Conservation (phyloP, 2,797 vertebrate genomes). For the Tapera naevia region DNA sequence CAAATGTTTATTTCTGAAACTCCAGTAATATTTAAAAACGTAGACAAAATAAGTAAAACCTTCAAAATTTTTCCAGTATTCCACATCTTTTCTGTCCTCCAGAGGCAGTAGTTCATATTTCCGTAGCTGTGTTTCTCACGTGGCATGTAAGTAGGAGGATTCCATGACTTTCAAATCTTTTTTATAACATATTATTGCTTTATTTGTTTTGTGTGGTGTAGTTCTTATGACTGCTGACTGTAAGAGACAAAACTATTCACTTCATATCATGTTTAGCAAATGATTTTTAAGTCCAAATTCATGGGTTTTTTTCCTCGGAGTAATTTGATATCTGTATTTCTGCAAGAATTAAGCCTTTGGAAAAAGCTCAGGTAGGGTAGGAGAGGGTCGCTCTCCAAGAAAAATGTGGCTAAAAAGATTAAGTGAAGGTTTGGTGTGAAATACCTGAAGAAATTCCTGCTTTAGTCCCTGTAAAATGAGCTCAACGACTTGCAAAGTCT, state of each 20-base stretch:
- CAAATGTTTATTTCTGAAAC: not conserved
- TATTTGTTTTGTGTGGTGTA: not conserved
- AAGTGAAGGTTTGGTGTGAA: not conserved
- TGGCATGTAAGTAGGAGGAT: not conserved
- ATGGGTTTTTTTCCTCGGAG: not conserved
- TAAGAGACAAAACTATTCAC: not conserved
- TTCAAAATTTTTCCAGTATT: not conserved
- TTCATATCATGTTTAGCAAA: not conserved
- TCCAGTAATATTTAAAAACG: not conserved
- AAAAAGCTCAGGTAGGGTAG: not conserved
- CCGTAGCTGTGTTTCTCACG: not conserved
- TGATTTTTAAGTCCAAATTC: not conserved
- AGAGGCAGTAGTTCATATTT: not conserved
- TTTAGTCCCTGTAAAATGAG: not conserved
- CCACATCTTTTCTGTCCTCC: not conserved
- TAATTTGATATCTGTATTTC: not conserved
- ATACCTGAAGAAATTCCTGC: not conserved
- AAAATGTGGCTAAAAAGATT: not conserved
- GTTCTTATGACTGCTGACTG: not conserved
- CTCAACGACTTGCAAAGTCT: not conserved
- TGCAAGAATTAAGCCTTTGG: not conserved
- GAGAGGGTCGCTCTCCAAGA: not conserved
- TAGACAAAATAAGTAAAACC: not conserved
- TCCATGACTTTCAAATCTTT: not conserved
- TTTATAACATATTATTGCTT: not conserved